These are phyloP conservation scores for Nesoenas mayeri DNA, from an alignment of 2,113 vertebrate species.

Conservation along the genomic window DNA sequence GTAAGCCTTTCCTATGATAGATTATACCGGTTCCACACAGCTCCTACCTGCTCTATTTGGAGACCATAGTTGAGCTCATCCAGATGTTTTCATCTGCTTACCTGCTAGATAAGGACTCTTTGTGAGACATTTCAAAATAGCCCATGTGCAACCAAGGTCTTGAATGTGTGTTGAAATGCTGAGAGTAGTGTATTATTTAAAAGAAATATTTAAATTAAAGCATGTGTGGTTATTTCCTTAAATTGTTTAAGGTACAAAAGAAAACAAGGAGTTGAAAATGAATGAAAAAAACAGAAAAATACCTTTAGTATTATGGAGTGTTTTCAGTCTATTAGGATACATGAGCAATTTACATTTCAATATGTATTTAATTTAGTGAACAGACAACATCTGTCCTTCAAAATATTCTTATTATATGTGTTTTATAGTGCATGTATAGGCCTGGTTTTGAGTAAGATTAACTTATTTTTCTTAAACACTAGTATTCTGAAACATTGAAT, in stretches of 20 bases:
- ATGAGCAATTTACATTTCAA: neutral
- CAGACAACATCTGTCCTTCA: neutral
- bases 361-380: neutral
- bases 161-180: rapidly evolving
- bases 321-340: neutral
- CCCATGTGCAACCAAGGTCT: neutral
- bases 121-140: neutral
- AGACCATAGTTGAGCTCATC: neutral
- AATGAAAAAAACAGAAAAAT: neutral
- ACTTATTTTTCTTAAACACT: neutral
- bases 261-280: neutral
- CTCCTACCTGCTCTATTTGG: neutral
- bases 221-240: neutral
- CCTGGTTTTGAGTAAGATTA: neutral
- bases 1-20: neutral
- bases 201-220: neutral
- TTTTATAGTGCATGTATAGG: neutral
- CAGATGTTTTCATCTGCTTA: neutral
- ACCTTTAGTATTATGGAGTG: neutral
- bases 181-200: neutral
- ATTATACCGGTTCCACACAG: neutral
- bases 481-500: neutral
- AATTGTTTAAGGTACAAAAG: neutral
- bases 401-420: neutral
- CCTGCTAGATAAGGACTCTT: neutral